Conservation (phyloP, 2,888 invertebrate genomes). For the Napeogenes sylphis region DNA sequence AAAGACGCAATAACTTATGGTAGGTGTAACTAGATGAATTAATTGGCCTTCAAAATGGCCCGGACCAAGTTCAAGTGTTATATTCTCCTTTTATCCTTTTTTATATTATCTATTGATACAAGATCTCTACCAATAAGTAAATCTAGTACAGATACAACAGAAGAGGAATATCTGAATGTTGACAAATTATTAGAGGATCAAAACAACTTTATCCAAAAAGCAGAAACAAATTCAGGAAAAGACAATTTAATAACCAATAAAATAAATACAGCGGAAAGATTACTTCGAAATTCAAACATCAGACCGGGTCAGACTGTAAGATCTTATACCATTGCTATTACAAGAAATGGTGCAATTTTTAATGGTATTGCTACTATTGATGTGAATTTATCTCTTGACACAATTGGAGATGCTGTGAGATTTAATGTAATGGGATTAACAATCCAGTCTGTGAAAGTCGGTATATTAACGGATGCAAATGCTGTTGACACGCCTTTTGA, state of each 20-base stretch:
- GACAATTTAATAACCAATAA: constrained; percentile 20
- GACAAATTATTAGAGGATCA: not conserved
- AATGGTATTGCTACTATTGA: constrained; percentile 46
- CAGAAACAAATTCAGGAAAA: constrained; percentile 19
- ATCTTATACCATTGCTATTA: constrained; percentile 45
- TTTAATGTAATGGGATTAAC: constrained; percentile 42
- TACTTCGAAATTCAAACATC: constrained; percentile 26
- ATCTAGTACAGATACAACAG: constrained; percentile 28
- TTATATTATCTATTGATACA: constrained; percentile 41
- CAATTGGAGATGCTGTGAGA: constrained; percentile 41
- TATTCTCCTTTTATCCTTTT: constrained; percentile 39
- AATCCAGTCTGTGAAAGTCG: constrained; percentile 42
- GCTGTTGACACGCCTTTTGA: constrained; percentile 32
- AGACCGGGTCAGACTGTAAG: constrained; percentile 46
- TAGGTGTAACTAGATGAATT: constrained; percentile 34
- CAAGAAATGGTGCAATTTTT: constrained; percentile 41
- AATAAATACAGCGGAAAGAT: not conserved
- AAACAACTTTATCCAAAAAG: not conserved
- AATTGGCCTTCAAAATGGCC: constrained; percentile 51
- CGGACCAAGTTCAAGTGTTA: constrained; percentile 52
- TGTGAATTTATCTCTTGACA: constrained; percentile 35
- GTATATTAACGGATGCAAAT: constrained; percentile 41
- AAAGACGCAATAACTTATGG: constrained; percentile 43
- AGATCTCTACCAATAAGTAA: constrained; percentile 45
- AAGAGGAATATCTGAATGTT: constrained; percentile 4